phyloP scores from a whole-genome alignment of 2,888 invertebrate genomes.

The Spisula subtruncata region DNA sequence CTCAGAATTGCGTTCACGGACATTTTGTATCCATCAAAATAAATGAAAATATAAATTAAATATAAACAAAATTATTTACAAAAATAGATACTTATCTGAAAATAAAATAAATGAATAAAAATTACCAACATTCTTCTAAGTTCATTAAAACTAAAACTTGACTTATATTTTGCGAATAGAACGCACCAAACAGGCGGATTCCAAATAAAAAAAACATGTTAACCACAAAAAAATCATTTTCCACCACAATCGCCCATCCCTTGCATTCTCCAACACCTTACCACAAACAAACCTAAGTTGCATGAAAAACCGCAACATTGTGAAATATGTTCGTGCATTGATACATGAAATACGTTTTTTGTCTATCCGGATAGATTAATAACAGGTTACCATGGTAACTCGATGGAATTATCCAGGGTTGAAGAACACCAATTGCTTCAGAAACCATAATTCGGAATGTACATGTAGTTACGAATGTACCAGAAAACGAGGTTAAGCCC shows the following conservation, averaged over 20 bases:
- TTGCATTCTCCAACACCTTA: background rate
- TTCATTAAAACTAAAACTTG: too few species aligned
- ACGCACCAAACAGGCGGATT: too few species aligned
- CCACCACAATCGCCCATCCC: background rate
- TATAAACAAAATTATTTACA: too few species aligned
- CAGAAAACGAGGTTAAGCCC: background rate
- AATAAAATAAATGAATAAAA: too few species aligned
- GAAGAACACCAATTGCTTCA: constrained; percentile 42
- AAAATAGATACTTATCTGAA: too few species aligned
- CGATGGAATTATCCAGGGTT: constrained; percentile 57
- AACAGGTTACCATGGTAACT: constrained; percentile 47
- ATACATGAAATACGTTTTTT: background rate
- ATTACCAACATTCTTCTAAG: too few species aligned
- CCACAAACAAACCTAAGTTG: background rate
- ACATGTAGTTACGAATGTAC: too few species aligned
- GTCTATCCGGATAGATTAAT: constrained; percentile 43
- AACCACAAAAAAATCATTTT: background rate
- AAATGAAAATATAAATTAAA: too few species aligned
- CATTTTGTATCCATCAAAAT: too few species aligned
- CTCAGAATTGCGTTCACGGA: too few species aligned
- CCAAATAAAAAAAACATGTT: too few species aligned
- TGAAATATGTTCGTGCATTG: background rate
- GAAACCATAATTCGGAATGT: constrained; percentile 54
- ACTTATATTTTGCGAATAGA: too few species aligned
- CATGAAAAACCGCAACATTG: constrained; percentile 6